A percentile compares a stretch with the other conserved stretches of the same genome.
Conservation (phyloP, 2,113 vertebrate species). For the Microcebus tavaratra region DNA sequence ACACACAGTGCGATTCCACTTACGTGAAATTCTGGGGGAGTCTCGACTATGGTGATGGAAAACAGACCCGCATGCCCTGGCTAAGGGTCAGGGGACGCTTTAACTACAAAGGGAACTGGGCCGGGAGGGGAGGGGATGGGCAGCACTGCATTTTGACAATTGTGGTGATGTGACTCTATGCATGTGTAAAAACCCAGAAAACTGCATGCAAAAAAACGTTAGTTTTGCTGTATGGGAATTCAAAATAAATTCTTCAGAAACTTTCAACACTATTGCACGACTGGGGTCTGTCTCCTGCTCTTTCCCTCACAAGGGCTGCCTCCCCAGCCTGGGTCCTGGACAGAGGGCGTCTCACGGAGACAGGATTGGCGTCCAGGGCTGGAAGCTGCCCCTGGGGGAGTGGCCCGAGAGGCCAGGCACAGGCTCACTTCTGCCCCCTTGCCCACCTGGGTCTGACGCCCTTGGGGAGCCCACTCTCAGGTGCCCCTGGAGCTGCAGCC, state of each 20-base stretch:
- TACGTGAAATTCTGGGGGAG: background rate
- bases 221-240: background rate
- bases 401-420: fast-evolving
- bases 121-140: fast-evolving
- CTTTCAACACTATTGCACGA: fast-evolving
- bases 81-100: background rate
- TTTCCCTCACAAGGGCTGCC: background rate
- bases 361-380: background rate
- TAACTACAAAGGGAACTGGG: fast-evolving
- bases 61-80: fast-evolving
- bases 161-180: fast-evolving
- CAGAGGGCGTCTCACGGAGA: fast-evolving
- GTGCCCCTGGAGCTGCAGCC: fast-evolving
- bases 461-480: background rate
- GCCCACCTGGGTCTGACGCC: background rate
- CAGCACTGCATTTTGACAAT: fast-evolving
- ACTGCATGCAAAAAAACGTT: fast-evolving
- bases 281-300: background rate
- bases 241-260: background rate
- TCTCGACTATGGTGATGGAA: fast-evolving
- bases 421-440: fast-evolving
- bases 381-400: fast-evolving
- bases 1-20: too few relatives aligned
- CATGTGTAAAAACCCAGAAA: background rate
- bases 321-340: background rate